These are phyloP conservation scores for Ophraella communa DNA, from an alignment of 2,888 invertebrate genomes.

Conservation along the genomic window DNA sequence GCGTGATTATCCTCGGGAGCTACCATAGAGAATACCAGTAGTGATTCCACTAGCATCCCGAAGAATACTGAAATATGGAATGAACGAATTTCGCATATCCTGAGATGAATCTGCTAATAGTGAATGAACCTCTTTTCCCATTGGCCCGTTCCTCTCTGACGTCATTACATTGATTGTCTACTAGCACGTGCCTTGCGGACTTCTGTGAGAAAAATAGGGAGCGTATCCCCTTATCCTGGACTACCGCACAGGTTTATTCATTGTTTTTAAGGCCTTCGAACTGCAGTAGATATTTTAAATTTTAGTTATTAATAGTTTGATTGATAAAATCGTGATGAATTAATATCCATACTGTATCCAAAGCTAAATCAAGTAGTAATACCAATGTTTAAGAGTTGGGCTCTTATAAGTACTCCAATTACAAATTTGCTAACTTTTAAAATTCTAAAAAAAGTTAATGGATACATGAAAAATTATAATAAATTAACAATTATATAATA, in stretches of 20 bases:
- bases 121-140: conserved; percentile 72
- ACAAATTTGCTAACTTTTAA: too few species aligned
- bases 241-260: conserved; percentile 24
- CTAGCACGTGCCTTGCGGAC: conserved; percentile 61
- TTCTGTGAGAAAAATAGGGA: conserved; percentile 21
- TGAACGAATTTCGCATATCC: conserved; percentile 40
- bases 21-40: conserved; percentile 1
- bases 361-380: too few species aligned
- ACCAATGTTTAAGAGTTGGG: too few species aligned
- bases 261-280: conserved; percentile 12
- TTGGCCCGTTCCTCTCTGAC: conserved; percentile 71
- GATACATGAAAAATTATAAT: too few species aligned
- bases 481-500: too few species aligned
- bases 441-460: too few species aligned
- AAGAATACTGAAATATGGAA: conserved; percentile 25
- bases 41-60: conserved; percentile 15
- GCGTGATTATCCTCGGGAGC: conserved; percentile 3
- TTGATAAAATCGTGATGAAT: too few species aligned
- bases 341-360: too few species aligned
- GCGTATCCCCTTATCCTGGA: conserved; percentile 16
- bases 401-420: too few species aligned
- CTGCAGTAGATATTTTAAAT: background rate
- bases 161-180: conserved; percentile 77
- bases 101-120: conserved; percentile 47
- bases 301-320: too few species aligned